Evolutionary conservation across 2,797 vertebrate genomes (phyloP).

Genomic region (Scarus forsteni): DNA sequence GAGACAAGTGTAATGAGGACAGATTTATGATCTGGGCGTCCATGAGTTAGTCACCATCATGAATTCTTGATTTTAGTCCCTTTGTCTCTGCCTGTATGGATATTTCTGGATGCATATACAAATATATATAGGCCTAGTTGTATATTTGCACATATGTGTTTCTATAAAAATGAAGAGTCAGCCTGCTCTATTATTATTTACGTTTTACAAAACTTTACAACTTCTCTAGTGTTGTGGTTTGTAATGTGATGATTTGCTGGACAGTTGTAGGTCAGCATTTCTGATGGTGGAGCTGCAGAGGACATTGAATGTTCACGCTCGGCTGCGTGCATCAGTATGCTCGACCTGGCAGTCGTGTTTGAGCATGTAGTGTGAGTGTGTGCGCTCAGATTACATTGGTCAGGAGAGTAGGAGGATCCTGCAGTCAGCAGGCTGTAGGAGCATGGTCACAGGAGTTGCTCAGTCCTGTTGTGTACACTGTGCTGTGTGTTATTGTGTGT

Average conservation of each 20-base stretch:
- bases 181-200: no score
- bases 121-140: no score
- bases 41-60: no score
- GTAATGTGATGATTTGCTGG: background rate
- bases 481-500: slow-evolving; percentile 40
- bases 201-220: no score
- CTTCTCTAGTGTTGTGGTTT: no score
- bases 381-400: slow-evolving; percentile 67
- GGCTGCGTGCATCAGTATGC: slow-evolving; percentile 45
- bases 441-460: background rate
- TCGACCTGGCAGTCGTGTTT: slow-evolving; percentile 46
- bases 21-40: no score
- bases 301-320: slow-evolving; percentile 54
- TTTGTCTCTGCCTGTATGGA: no score
- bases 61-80: no score
- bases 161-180: no score
- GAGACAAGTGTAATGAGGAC: no score
- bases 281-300: slow-evolving; percentile 9
- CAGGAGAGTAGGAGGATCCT: slow-evolving; percentile 71
- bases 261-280: slow-evolving; percentile 4
- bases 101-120: no score
- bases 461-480: background rate
- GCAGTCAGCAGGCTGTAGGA: background rate
- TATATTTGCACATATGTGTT: no score
- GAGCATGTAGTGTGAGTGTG: slow-evolving; percentile 10